Evolutionary conservation across 1,140 invertebrate genomes (phyloP).

Genomic region (Dreissena polymorpha): DNA sequence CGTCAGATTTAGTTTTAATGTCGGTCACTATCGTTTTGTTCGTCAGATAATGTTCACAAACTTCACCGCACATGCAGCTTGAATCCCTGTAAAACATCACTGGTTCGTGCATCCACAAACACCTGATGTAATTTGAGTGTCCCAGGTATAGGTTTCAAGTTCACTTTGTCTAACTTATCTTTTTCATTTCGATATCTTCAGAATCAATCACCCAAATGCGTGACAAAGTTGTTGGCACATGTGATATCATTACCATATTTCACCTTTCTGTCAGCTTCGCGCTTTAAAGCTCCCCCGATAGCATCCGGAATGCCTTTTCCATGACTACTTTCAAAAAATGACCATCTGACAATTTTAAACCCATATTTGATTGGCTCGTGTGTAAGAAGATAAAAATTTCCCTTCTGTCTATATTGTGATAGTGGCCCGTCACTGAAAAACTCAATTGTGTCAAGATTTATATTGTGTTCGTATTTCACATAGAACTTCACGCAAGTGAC

Average conservation of each 20-base stretch:
- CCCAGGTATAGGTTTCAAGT: conserved; percentile 17
- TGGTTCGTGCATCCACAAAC: neutral
- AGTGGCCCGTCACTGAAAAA: conserved; percentile 51
- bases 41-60: neutral
- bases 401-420: conserved; percentile 54
- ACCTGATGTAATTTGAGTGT: conserved; percentile 45
- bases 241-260: conserved; percentile 23
- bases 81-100: neutral
- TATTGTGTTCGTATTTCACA: conserved; percentile 33
- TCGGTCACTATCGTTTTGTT: neutral
- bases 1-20: neutral
- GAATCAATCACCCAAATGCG: neutral
- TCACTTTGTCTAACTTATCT: neutral
- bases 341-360: conserved; percentile 71
- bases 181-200: neutral
- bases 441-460: conserved; percentile 18
- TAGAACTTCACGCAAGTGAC: conserved; percentile 31
- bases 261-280: conserved; percentile 61
- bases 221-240: conserved; percentile 22
- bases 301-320: conserved; percentile 80
- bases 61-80: neutral
- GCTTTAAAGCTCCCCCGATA: conserved; percentile 78
- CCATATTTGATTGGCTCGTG: conserved; percentile 19
- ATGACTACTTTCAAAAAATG: conserved; percentile 79
- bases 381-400: conserved; percentile 56